phyloP scores from a whole-genome alignment of 2,888 invertebrate species.

The Apotomis turbidana region DNA sequence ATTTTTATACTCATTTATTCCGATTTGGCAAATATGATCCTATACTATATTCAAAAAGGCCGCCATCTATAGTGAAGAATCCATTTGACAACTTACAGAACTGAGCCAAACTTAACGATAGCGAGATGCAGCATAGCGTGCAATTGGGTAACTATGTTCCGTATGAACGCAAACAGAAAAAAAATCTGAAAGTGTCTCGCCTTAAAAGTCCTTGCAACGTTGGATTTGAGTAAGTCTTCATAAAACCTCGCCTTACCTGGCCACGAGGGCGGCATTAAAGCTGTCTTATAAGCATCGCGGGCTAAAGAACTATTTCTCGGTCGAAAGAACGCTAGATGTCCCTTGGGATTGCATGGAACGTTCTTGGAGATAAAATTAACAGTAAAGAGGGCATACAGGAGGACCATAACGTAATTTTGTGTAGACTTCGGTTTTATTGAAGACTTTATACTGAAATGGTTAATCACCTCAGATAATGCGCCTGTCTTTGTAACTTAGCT shows the following conservation, averaged over 20 bases:
- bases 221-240: neutral
- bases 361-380: conserved; percentile 30
- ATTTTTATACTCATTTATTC: too few species aligned
- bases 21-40: too few species aligned
- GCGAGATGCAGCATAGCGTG: too few species aligned
- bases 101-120: too few species aligned
- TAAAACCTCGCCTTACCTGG: conserved; percentile 22
- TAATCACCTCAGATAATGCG: too few species aligned
- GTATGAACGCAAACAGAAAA: too few species aligned
- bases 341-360: conserved; percentile 7
- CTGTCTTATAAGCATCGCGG: conserved; percentile 13
- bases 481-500: too few species aligned
- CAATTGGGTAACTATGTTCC: too few species aligned
- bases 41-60: too few species aligned
- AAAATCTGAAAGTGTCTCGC: neutral
- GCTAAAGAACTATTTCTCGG: conserved; percentile 25
- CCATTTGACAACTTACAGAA: too few species aligned
- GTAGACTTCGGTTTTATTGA: neutral
- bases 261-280: conserved; percentile 22
- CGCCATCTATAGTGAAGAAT: too few species aligned
- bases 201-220: neutral
- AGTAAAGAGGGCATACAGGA: conserved; percentile 13
- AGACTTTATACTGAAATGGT: too few species aligned
- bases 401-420: neutral
- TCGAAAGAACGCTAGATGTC: conserved; percentile 24